A percentile compares a stretch with the other conserved stretches of the same genome.
Conservation (phyloP, 2,797 vertebrate species). For the Avahi laniger region DNA sequence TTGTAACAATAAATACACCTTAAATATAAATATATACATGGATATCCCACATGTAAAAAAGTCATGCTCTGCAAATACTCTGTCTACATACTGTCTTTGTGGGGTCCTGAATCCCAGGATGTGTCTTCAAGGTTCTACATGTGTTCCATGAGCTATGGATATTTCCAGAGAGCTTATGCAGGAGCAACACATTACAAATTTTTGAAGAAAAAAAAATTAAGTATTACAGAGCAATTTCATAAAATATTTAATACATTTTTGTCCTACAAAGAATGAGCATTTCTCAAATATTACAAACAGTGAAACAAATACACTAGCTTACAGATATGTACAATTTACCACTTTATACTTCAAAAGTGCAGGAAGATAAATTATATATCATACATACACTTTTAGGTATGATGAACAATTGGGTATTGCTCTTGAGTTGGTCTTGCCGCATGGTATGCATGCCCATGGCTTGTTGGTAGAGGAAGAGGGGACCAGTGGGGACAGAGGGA, state of each 20-base stretch:
- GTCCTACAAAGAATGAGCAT: slow-evolving; percentile 78
- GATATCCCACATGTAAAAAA: slow-evolving; percentile 65
- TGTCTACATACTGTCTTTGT: slow-evolving; percentile 22
- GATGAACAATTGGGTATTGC: slow-evolving; percentile 83
- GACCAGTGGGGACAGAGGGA: slow-evolving; percentile 42
- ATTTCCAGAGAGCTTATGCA: slow-evolving; percentile 71
- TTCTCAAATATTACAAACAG: slow-evolving; percentile 78
- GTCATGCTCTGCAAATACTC: slow-evolving; percentile 77
- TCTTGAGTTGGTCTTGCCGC: slow-evolving; percentile 82
- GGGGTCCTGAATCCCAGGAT: slow-evolving; percentile 55
- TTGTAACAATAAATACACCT: slow-evolving; percentile 73
- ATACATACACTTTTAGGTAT: slow-evolving; percentile 62
- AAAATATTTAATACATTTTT: slow-evolving; percentile 70
- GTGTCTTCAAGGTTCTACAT: slow-evolving; percentile 45
- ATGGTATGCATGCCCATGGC: slow-evolving; percentile 82
- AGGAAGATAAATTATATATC: slow-evolving; percentile 80
- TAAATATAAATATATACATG: slow-evolving; percentile 70
- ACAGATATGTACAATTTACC: slow-evolving; percentile 77
- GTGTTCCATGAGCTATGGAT: slow-evolving; percentile 12
- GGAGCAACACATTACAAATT: slow-evolving; percentile 57
- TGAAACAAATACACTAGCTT: slow-evolving; percentile 78
- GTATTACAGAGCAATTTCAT: slow-evolving; percentile 78
- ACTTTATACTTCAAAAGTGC: slow-evolving; percentile 80
- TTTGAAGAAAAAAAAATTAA: slow-evolving; percentile 71
- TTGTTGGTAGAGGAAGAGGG: slow-evolving; percentile 70